Percentiles rank a stretch among this genome's conserved stretches.
Conservation (phyloP, 1,140 invertebrate species). For the honey bee (Apis mellifera) region Amel_HAv3.1 CM009937.2:177001-177500, state of each 20-base stretch:
- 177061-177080: slow-evolving; percentile 67
- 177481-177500: slow-evolving; percentile 39
- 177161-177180: slow-evolving; percentile 5
- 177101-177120: slow-evolving; percentile 59
- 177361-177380: slow-evolving; percentile 20
- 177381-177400: neutral
- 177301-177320: no score
- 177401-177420: neutral
- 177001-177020: slow-evolving; percentile 33
- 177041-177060: slow-evolving; percentile 57
- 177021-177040: slow-evolving; percentile 39
- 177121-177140: slow-evolving; percentile 55
- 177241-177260: slow-evolving; percentile 9
- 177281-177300: no score
- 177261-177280: neutral
- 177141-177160: neutral
- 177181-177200: slow-evolving; percentile 23
- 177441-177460: neutral
- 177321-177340: neutral
- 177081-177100: slow-evolving; percentile 60
- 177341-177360: neutral
- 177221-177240: slow-evolving; percentile 7
- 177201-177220: slow-evolving; percentile 3
- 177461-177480: neutral
- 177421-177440: slow-evolving; percentile 3